A percentile compares a stretch with the other conserved stretches of the same genome.
phyloP scores from a whole-genome alignment of 2,797 vertebrate species.

The Benthosema pterotum region DNA sequence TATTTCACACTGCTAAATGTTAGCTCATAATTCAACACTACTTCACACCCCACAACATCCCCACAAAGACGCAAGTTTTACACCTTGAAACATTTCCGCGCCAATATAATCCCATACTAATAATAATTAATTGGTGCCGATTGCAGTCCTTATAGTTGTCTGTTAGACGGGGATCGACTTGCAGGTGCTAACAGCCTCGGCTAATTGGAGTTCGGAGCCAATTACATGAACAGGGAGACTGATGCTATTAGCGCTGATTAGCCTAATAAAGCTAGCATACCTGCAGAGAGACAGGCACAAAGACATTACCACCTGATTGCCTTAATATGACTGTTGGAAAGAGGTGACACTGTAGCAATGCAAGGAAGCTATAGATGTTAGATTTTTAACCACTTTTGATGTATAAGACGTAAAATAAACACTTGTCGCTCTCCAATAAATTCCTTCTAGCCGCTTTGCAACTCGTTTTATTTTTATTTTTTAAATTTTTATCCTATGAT shows the following conservation, averaged over 20 bases:
- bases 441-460: too few relatives aligned
- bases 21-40: slow-evolving; percentile 55
- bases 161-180: slow-evolving; percentile 7
- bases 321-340: neutral
- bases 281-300: slow-evolving; percentile 61
- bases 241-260: slow-evolving; percentile 64
- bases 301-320: neutral
- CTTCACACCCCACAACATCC: slow-evolving; percentile 63
- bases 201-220: slow-evolving; percentile 74
- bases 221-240: slow-evolving; percentile 65
- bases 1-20: slow-evolving; percentile 67
- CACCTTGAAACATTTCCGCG: slow-evolving; percentile 59
- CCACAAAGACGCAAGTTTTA: slow-evolving; percentile 54
- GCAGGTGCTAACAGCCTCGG: slow-evolving; percentile 76
- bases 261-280: slow-evolving; percentile 57
- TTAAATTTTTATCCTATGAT: too few relatives aligned
- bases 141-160: slow-evolving; percentile 15
- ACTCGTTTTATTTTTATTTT: too few relatives aligned
- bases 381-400: neutral
- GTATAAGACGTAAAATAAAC: neutral
- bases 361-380: neutral
- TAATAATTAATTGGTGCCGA: slow-evolving; percentile 55
- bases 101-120: slow-evolving; percentile 22
- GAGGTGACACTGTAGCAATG: neutral
- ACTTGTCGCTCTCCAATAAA: too few relatives aligned